These are phyloP conservation scores for Hippolais icterina DNA, from an alignment of 2,113 vertebrate genomes.

Conservation along the genomic window DNA sequence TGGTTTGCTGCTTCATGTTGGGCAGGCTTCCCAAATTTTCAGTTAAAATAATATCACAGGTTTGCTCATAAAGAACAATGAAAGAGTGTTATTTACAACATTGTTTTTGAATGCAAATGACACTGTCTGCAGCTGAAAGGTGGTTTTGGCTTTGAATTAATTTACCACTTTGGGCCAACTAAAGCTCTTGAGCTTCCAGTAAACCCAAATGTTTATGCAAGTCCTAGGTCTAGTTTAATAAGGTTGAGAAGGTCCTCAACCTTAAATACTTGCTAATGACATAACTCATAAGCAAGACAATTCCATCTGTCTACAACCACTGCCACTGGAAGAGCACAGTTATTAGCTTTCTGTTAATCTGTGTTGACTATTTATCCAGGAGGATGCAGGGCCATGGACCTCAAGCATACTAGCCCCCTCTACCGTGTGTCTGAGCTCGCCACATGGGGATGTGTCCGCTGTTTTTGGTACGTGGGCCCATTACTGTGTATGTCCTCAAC, in stretches of 20 bases:
- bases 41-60: background rate
- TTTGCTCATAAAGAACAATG: background rate
- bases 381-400: background rate
- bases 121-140: conserved; percentile 9
- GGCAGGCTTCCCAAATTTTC: conserved; percentile 17
- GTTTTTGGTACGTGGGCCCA: accelerated
- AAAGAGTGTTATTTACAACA: background rate
- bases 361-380: accelerated
- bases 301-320: background rate
- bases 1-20: conserved; percentile 13
- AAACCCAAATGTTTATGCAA: conserved; percentile 9
- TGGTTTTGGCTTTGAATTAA: conserved; percentile 17
- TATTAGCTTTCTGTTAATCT: background rate
- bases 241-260: background rate
- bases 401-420: background rate
- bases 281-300: background rate
- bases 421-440: accelerated
- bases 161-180: background rate
- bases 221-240: background rate
- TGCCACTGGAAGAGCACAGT: background rate
- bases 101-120: conserved; percentile 10
- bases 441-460: accelerated
- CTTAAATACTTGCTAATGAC: background rate
- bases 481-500: accelerated
- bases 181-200: background rate